Conservation (phyloP, 1,140 invertebrate species). For the Drosophila erecta region DNA sequence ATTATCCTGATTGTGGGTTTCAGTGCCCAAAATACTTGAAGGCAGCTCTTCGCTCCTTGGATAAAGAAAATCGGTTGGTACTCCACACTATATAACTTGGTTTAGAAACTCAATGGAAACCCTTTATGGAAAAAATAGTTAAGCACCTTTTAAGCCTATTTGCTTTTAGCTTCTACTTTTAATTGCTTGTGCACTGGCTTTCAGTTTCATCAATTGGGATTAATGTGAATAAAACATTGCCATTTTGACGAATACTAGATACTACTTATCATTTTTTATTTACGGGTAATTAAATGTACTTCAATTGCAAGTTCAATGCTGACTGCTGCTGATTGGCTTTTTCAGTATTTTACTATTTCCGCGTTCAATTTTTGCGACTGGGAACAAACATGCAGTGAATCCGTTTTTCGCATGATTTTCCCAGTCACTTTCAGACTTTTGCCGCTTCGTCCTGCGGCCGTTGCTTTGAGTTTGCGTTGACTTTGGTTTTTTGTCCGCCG, state of each 20-base stretch:
- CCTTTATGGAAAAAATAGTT: background rate
- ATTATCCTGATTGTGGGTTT: constrained; percentile 43
- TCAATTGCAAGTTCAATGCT: no score
- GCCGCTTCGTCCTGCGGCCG: constrained; percentile 13
- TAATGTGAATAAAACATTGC: background rate
- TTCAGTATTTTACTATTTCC: no score
- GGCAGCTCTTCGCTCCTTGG: no score
- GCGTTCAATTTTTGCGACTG: no score
- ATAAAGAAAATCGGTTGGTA: no score
- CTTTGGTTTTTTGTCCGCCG: constrained; percentile 4
- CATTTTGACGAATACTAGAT: background rate
- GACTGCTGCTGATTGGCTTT: no score
- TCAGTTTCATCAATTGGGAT: background rate
- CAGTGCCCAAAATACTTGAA: constrained; percentile 28
- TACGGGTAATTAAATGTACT: no score
- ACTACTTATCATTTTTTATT: background rate
- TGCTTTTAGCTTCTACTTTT: background rate
- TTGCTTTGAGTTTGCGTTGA: constrained; percentile 41
- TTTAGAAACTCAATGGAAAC: background rate
- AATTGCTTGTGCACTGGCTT: background rate
- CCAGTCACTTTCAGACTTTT: background rate
- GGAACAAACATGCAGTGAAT: background rate
- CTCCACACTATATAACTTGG: no score
- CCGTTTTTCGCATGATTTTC: background rate
- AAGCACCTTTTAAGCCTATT: background rate